These are phyloP conservation scores for Xylocopa sonorina DNA, from an alignment of 1,140 invertebrate species.

Conservation along the genomic window DNA sequence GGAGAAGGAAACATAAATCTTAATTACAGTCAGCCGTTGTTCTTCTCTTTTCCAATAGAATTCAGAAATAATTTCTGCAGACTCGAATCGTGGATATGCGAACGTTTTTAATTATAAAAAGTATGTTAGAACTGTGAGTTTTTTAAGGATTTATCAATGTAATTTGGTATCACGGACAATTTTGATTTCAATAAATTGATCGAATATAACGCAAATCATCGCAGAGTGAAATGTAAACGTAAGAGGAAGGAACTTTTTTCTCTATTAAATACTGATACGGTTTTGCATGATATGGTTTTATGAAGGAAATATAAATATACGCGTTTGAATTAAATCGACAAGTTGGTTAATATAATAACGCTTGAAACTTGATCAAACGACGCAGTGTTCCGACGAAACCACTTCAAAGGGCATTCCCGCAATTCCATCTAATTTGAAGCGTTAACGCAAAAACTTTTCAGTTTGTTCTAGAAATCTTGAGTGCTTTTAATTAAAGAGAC, in stretches of 20 bases:
- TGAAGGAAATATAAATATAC: background rate
- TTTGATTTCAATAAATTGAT: background rate
- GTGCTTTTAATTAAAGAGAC: constrained; percentile 17
- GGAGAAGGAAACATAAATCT: too few relatives aligned
- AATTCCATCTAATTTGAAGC: constrained; percentile 1
- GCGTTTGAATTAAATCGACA: background rate
- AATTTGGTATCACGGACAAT: background rate
- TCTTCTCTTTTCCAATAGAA: too few relatives aligned
- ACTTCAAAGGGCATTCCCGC: background rate
- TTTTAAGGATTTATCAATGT: too few relatives aligned
- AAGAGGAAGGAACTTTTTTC: background rate
- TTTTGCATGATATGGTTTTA: background rate
- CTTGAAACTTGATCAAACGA: constrained; percentile 8
- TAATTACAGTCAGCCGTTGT: too few relatives aligned
- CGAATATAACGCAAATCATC: background rate
- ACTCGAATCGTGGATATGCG: too few relatives aligned
- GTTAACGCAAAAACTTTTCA: constrained; percentile 27
- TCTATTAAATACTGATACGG: background rate
- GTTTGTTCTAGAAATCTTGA: constrained; percentile 1
- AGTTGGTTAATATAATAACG: constrained; percentile 16
- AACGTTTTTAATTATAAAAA: too few relatives aligned
- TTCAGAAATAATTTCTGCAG: background rate
- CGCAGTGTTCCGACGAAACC: background rate
- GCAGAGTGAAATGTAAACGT: too few relatives aligned
- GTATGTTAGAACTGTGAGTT: too few relatives aligned